A percentile compares a stretch with the other conserved stretches of the same genome.
Conservation (phyloP, 2,888 invertebrate genomes). For the Anorthoa munda region DNA sequence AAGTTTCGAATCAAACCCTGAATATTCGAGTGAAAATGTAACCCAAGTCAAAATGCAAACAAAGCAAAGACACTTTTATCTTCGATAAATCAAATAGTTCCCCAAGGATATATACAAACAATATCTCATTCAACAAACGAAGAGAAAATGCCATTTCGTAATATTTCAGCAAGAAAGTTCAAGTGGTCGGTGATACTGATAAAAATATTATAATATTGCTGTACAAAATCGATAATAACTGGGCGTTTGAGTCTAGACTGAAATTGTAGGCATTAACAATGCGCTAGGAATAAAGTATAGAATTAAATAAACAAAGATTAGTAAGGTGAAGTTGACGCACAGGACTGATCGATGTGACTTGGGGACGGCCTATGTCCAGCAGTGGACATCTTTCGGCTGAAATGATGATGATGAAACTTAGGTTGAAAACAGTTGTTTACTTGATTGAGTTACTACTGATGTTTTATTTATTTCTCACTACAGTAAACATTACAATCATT, state of each 20-base stretch:
- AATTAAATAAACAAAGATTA: not conserved
- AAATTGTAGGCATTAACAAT: conserved; percentile 25
- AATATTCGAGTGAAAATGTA: conserved; percentile 16
- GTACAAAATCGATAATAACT: conserved; percentile 47
- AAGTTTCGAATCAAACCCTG: not conserved
- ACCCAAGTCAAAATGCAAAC: conserved; percentile 10
- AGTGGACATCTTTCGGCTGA: too few species aligned
- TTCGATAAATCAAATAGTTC: conserved; percentile 45
- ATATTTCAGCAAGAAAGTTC: conserved; percentile 12
- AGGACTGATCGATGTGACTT: too few species aligned
- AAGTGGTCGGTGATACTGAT: conserved; percentile 10
- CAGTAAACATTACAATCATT: too few species aligned
- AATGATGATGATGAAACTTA: not conserved
- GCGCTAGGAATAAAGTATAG: conserved; percentile 11
- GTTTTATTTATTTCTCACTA: too few species aligned
- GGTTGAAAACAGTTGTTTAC: not conserved
- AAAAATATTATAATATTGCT: conserved; percentile 20
- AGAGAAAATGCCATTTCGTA: conserved; percentile 28
- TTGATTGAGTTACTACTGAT: not conserved
- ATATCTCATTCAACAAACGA: conserved; percentile 20
- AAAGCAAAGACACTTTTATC: conserved; percentile 16
- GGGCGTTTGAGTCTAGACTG: conserved; percentile 45
- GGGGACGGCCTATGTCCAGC: too few species aligned
- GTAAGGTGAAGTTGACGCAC: too few species aligned
- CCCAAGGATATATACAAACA: conserved; percentile 34